Evolutionary conservation across 1,140 invertebrate genomes (phyloP).

Genomic region (Lineus longissimus): DNA sequence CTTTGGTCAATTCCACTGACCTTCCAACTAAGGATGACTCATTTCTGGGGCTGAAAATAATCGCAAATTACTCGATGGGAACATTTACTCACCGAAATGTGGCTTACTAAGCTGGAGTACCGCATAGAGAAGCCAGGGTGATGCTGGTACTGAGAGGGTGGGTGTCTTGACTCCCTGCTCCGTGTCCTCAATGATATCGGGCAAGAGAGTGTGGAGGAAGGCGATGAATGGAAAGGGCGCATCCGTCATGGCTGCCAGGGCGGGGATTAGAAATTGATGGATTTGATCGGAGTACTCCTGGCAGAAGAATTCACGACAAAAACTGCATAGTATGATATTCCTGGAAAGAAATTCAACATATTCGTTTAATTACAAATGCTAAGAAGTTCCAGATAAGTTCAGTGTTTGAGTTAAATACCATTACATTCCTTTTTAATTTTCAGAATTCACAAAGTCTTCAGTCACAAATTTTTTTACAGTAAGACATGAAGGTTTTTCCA

Average conservation of each 20-base stretch:
- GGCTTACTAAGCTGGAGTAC: slow-evolving; percentile 26
- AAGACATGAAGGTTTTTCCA: no score
- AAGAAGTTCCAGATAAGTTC: neutral
- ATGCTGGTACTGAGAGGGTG: slow-evolving; percentile 13
- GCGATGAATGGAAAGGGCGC: no score
- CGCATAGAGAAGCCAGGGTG: slow-evolving; percentile 47
- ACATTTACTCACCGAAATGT: neutral
- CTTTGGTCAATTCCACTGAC: no score
- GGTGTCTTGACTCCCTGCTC: neutral
- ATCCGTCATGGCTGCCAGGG: slow-evolving; percentile 43
- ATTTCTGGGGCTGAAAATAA: no score
- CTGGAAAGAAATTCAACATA: neutral
- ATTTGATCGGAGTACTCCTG: slow-evolving; percentile 45
- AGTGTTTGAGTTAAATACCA: no score
- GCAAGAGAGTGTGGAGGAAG: no score
- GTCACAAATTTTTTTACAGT: no score
- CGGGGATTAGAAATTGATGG: slow-evolving; percentile 47
- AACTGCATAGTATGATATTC: neutral
- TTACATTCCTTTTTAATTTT: no score
- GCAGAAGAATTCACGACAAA: slow-evolving; percentile 30
- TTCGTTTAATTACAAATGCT: neutral
- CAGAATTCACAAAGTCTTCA: no score
- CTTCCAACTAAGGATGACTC: no score
- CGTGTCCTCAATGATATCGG: neutral
- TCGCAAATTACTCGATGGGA: neutral